Evolutionary conservation across 2,797 vertebrate species (phyloP).

Genomic region (Tokudaia tokunoshimensis): DNA sequence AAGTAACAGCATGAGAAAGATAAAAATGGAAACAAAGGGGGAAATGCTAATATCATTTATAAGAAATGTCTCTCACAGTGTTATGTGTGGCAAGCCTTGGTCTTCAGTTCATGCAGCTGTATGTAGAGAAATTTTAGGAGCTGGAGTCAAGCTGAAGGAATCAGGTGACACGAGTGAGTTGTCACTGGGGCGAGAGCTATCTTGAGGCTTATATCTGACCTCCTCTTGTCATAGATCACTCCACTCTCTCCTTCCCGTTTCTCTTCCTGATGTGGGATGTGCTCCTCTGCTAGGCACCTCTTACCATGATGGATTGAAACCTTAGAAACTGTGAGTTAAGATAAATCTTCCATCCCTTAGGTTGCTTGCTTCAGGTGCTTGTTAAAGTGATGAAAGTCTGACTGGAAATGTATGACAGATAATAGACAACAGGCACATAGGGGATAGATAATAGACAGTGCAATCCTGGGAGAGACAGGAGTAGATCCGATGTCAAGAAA

Average conservation of each 20-base stretch:
- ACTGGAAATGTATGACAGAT: background rate
- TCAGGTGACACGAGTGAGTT: background rate
- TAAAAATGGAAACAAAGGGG: background rate
- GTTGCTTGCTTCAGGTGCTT: background rate
- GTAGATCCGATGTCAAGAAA: background rate
- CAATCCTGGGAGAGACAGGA: background rate
- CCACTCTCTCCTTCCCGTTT: accelerated
- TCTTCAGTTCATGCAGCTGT: background rate
- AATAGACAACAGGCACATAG: background rate
- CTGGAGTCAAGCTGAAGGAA: background rate
- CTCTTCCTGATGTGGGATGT: background rate
- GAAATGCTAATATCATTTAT: background rate
- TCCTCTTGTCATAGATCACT: background rate
- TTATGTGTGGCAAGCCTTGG: background rate
- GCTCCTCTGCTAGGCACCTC: background rate
- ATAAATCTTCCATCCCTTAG: background rate
- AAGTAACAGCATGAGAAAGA: background rate
- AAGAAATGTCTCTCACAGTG: background rate
- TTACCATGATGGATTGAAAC: background rate
- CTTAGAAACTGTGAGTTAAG: background rate
- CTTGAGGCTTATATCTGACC: background rate
- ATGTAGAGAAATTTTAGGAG: background rate
- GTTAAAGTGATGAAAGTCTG: background rate
- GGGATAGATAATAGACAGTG: background rate
- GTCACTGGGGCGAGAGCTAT: too few relatives aligned